Conservation (phyloP, 2,888 invertebrate species). For the Coleophora flavipennella region DNA sequence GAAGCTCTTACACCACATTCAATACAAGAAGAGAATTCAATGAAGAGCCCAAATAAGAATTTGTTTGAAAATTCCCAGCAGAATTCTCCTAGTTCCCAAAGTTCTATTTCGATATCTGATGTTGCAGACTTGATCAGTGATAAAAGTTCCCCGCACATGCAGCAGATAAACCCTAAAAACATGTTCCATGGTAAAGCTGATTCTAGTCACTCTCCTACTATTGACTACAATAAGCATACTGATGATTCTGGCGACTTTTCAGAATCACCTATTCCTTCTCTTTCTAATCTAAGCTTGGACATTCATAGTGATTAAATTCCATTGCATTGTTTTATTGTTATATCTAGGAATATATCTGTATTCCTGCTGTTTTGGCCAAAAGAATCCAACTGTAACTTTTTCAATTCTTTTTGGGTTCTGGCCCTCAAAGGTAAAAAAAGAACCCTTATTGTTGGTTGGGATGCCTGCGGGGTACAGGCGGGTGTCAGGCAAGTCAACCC, state of each 20-base stretch:
- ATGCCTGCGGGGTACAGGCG: no score
- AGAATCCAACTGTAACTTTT: no score
- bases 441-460: no score
- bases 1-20: constrained; percentile 15
- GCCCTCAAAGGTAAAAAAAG: no score
- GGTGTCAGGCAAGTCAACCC: no score
- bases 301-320: constrained; percentile 51
- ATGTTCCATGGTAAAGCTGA: constrained; percentile 19
- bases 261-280: constrained; percentile 55
- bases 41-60: constrained; percentile 25
- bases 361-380: no score
- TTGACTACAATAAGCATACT: constrained; percentile 30
- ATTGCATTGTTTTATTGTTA: no score
- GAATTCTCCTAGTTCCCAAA: constrained; percentile 45
- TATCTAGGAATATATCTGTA: no score
- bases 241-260: constrained; percentile 59
- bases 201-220: constrained; percentile 21
- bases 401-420: no score
- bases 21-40: constrained; percentile 16
- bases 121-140: constrained; percentile 61
- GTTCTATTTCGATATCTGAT: constrained; percentile 60
- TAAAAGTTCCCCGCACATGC: constrained; percentile 33
- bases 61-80: constrained; percentile 33
- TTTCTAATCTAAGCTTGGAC: constrained; percentile 61
- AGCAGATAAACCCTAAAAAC: constrained; percentile 14